A percentile compares a stretch with the other conserved stretches of the same genome.
phyloP scores from a whole-genome alignment of 2,113 vertebrate species.

The Ancistrus triradiatus region DNA sequence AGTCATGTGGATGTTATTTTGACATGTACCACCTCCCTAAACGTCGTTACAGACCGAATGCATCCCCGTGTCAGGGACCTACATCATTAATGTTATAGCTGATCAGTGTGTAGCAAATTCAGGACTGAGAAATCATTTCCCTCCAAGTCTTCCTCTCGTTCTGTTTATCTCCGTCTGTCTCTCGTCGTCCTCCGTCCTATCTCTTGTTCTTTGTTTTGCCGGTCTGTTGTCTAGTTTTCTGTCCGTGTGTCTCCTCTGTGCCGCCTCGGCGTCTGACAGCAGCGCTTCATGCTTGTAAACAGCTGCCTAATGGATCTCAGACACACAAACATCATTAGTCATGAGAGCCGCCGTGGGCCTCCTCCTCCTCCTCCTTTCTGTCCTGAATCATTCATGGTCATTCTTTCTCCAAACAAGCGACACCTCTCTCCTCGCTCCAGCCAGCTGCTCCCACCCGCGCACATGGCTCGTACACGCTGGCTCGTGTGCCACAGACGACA shows the following conservation, averaged over 20 bases:
- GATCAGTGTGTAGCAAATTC: too few species aligned
- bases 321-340: constrained; percentile 49
- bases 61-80: too few species aligned
- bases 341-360: constrained; percentile 30
- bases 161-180: background rate
- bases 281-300: constrained; percentile 32
- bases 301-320: constrained; percentile 49
- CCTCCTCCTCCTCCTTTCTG: constrained; percentile 5
- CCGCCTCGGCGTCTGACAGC: constrained; percentile 4
- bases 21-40: too few species aligned
- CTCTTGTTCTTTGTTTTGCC: background rate
- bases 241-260: background rate
- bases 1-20: too few species aligned
- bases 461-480: background rate
- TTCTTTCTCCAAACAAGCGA: constrained; percentile 31
- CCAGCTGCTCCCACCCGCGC: background rate
- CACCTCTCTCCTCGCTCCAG: background rate
- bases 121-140: too few species aligned
- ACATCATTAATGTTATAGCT: too few species aligned
- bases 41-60: too few species aligned
- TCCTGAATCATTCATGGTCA: constrained; percentile 44
- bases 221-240: background rate
- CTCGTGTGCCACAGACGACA: background rate
- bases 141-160: too few species aligned
- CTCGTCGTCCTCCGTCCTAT: background rate